phyloP scores from a whole-genome alignment of 64 coral and sea anemone species.

The Stylophora pistillata region DNA sequence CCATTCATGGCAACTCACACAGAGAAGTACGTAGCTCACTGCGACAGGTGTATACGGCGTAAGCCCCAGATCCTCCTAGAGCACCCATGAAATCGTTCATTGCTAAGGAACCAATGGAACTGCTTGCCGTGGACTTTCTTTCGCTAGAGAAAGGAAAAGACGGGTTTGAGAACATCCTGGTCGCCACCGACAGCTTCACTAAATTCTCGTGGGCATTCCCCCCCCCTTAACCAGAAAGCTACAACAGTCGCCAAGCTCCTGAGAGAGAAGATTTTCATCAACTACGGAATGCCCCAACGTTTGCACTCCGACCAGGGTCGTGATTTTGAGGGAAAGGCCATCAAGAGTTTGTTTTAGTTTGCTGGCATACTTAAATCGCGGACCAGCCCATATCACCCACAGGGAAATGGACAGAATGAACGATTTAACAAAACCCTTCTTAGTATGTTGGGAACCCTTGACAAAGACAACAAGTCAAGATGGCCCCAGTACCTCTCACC shows the following conservation, averaged over 20 bases:
- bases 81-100: conserved; percentile 33
- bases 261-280: conserved; percentile 61
- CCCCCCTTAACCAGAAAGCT: conserved; percentile 60
- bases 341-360: conserved; percentile 29
- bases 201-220: conserved; percentile 65
- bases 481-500: conserved; percentile 47
- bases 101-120: conserved; percentile 56
- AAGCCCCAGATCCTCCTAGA: conserved; percentile 33
- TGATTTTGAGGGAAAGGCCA: conserved; percentile 32
- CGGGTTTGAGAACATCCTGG: conserved; percentile 49
- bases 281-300: conserved; percentile 41
- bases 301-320: conserved; percentile 58
- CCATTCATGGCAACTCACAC: conserved; percentile 41
- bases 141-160: conserved; percentile 50
- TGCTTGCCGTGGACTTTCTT: conserved; percentile 57
- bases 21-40: conserved; percentile 20
- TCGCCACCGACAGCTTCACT: conserved; percentile 50
- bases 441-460: conserved; percentile 37
- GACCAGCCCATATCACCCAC: conserved; percentile 52
- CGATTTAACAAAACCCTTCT: conserved; percentile 46
- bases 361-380: conserved; percentile 31
- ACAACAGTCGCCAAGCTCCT: conserved; percentile 61
- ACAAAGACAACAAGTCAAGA: conserved; percentile 45
- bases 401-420: conserved; percentile 51
- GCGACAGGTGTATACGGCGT: conserved; percentile 51